These are phyloP conservation scores for Ambastaia sidthimunki DNA, from an alignment of 2,797 vertebrate genomes.

Conservation along the genomic window DNA sequence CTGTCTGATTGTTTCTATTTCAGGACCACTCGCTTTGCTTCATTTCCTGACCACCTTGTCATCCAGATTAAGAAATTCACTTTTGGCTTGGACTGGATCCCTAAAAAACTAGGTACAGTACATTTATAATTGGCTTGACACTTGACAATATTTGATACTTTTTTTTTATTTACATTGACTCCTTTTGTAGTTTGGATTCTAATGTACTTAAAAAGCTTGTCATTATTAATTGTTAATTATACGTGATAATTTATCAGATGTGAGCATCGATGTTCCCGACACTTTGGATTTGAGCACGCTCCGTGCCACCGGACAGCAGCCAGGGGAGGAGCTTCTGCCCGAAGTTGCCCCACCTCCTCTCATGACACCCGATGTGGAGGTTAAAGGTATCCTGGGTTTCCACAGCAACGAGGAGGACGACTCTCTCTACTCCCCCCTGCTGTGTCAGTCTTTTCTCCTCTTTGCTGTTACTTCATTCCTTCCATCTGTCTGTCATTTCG, in stretches of 20 bases:
- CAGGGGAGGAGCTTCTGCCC: slow-evolving; percentile 96
- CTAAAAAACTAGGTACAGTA: slow-evolving; percentile 94
- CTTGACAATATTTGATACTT: neutral
- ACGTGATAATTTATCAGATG: slow-evolving; percentile 77
- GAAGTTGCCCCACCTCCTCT: slow-evolving; percentile 96
- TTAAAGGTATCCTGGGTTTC: slow-evolving; percentile 99
- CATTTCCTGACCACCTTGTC: slow-evolving; percentile 97
- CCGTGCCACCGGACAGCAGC: slow-evolving; percentile 89
- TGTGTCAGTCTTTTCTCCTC: slow-evolving; percentile 92
- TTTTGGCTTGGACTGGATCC: slow-evolving; percentile 98
- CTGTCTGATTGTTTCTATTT: slow-evolving; percentile 44
- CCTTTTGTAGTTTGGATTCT: neutral
- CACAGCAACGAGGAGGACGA: slow-evolving; percentile 99
- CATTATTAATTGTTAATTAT: neutral
- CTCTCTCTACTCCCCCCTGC: slow-evolving; percentile 99
- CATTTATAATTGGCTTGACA: neutral
- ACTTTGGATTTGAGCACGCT: slow-evolving; percentile 91
- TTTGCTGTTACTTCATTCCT: slow-evolving; percentile 15
- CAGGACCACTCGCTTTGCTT: slow-evolving; percentile 97
- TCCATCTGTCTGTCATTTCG: slow-evolving; percentile 25
- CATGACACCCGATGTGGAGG: slow-evolving; percentile 97
- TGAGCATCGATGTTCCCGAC: slow-evolving; percentile 97
- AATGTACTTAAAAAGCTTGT: neutral
- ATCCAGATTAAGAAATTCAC: slow-evolving; percentile 99
- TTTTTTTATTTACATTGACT: neutral